Evolutionary conservation across 2,888 invertebrate genomes (phyloP), one percentile per base, ranked within the genome.

Genomic region (Therioaphis trifolii): DNA sequence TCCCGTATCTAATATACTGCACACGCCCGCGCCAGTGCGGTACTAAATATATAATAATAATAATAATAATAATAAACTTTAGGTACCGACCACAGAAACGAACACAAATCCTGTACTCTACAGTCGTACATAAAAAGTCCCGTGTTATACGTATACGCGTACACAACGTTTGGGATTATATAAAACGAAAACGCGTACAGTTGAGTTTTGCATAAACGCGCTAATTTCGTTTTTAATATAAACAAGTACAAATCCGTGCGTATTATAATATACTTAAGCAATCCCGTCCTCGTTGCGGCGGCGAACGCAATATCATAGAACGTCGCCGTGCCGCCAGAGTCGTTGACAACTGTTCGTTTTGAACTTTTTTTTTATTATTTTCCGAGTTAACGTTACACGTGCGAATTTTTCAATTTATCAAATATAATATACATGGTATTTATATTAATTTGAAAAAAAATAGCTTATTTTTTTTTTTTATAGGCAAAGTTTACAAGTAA

Each of bases 151-250:
- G 4, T 40, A 58, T 14, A 74, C n/a, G 4, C 24, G 43, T 18
- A 18, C 43, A 58, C 24, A 55, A 58, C 24, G n/a, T 24, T 40
- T 24, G 24, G 58, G n/a, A 75, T 40, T 75, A 58, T 40, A 58
- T 35, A 75, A 75, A 35, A 27, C 24, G 24, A 58, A 61, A 61
- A 76, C 12, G 35, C 46, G 43, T 43, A 43, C n/a, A 27, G 12
- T 40, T 35, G n/a, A 35, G 43, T 61, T 76, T 61, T 61, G 61
- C 61, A 43, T 27, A 61, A 12, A 43, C 43, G 21, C 43, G 43
- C 27, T 76, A 61, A 61, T 75, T 76, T 61, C n/a, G 18, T 61
- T 61, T 61, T 52, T 35, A 35, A 52, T 40, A 72, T 72, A 29
- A 72, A 29, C n/a, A 29, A 9, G 35, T n/a, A 29, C 9, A n/a